Conservation (phyloP, 2,888 invertebrate genomes). For the Acleris cristana region DNA sequence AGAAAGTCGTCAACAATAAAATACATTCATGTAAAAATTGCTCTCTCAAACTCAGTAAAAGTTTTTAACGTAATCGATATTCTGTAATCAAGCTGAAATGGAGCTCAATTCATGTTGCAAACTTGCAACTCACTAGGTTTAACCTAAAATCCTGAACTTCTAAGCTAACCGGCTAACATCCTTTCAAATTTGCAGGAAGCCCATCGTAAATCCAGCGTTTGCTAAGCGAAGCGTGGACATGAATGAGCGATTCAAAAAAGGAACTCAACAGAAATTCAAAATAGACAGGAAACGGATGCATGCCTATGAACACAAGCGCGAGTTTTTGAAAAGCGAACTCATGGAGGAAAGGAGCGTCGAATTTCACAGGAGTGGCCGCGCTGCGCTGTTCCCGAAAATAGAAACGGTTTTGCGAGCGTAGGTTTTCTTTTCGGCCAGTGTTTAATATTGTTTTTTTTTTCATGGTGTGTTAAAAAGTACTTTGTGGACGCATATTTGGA, state of each 20-base stretch:
- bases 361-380: slow-evolving; percentile 86
- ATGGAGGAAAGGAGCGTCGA: slow-evolving; percentile 63
- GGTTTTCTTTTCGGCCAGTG: slow-evolving; percentile 51
- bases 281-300: slow-evolving; percentile 78
- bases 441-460: background rate
- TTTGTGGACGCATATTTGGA: background rate
- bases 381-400: slow-evolving; percentile 86
- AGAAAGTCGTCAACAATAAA: too few relatives aligned
- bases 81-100: too few relatives aligned
- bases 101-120: too few relatives aligned
- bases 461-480: background rate
- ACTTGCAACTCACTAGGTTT: too few relatives aligned
- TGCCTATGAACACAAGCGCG: slow-evolving; percentile 64
- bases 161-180: background rate
- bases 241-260: slow-evolving; percentile 50
- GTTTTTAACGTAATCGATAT: too few relatives aligned
- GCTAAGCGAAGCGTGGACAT: slow-evolving; percentile 74
- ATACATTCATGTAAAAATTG: too few relatives aligned
- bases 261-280: slow-evolving; percentile 58
- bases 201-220: slow-evolving; percentile 77
- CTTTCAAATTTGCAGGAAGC: slow-evolving; percentile 49
- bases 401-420: slow-evolving; percentile 86
- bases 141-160: too few relatives aligned
- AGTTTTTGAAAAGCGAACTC: slow-evolving; percentile 65
- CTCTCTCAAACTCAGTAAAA: too few relatives aligned